phyloP scores from a whole-genome alignment of 2,113 vertebrate genomes.

The Clarias batrachus region DNA sequence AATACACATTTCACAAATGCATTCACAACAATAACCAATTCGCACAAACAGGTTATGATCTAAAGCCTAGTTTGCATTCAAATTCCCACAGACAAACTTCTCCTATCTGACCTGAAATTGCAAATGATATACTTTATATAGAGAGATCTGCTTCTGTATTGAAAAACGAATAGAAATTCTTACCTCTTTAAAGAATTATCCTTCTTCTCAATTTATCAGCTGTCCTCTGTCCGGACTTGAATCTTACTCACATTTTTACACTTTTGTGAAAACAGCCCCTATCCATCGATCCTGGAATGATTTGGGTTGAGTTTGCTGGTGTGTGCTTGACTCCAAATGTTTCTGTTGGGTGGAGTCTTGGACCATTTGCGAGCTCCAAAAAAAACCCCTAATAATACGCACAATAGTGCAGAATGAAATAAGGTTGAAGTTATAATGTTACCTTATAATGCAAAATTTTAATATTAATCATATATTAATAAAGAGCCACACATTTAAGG shows the following conservation, averaged over 20 bases:
- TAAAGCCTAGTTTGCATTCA: neutral
- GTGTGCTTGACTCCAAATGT: conserved; percentile 34
- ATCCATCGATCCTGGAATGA: neutral
- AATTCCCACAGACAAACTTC: neutral
- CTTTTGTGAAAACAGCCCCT: neutral
- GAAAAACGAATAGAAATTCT: neutral
- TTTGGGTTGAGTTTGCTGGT: neutral
- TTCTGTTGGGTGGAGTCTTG: conserved; percentile 24
- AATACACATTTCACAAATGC: neutral
- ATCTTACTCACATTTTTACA: neutral
- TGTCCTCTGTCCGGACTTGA: neutral
- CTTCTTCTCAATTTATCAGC: neutral
- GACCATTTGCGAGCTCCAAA: neutral
- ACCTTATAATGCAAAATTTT: neutral
- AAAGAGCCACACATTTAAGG: neutral
- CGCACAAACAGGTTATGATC: neutral
- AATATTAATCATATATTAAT: neutral
- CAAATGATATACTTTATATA: neutral
- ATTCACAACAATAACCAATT: neutral
- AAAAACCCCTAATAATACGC: neutral
- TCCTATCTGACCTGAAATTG: neutral
- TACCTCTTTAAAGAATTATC: conserved; percentile 12
- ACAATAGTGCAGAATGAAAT: neutral
- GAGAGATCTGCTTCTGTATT: neutral
- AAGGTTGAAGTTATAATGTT: neutral